A percentile compares a stretch with the other conserved stretches of the same genome.
These are phyloP conservation scores for Decapterus maruadsi DNA, from an alignment of 2,797 vertebrate genomes.

Conservation along the genomic window DNA sequence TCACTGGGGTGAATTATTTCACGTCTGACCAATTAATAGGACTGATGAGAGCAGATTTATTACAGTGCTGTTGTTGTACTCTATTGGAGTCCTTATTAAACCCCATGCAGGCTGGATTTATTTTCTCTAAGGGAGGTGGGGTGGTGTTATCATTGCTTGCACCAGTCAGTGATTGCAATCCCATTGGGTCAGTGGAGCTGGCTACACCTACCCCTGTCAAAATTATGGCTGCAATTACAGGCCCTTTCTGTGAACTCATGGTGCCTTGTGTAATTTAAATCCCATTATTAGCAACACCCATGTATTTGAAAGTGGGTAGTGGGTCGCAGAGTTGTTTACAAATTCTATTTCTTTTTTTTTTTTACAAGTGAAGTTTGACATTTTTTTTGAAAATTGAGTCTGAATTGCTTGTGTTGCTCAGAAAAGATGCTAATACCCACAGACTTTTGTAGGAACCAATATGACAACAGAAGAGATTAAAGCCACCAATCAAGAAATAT, in stretches of 20 bases:
- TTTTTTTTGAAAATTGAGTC: too few species aligned
- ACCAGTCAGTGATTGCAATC: not conserved
- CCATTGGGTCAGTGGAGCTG: not conserved
- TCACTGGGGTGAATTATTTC: not conserved
- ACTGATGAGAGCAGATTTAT: not conserved
- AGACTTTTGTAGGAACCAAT: not conserved
- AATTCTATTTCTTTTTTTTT: not conserved
- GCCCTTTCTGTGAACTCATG: not conserved
- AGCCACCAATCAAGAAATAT: not conserved
- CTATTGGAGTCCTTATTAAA: not conserved
- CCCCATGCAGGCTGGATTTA: not conserved
- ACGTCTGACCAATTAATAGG: constrained; percentile 4
- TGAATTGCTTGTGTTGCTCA: not conserved
- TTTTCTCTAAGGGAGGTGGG: not conserved
- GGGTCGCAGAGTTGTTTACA: not conserved
- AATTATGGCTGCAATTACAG: constrained; percentile 4
- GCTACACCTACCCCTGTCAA: not conserved
- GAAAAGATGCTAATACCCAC: not conserved
- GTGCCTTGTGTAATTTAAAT: not conserved
- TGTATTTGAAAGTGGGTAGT: not conserved
- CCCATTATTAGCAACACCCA: not conserved
- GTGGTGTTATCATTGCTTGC: not conserved
- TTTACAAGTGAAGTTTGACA: too few species aligned
- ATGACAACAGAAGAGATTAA: not conserved
- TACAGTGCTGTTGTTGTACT: not conserved